Conservation (phyloP, 2,113 vertebrate species). For the Psammodynastes pulverulentus region DNA sequence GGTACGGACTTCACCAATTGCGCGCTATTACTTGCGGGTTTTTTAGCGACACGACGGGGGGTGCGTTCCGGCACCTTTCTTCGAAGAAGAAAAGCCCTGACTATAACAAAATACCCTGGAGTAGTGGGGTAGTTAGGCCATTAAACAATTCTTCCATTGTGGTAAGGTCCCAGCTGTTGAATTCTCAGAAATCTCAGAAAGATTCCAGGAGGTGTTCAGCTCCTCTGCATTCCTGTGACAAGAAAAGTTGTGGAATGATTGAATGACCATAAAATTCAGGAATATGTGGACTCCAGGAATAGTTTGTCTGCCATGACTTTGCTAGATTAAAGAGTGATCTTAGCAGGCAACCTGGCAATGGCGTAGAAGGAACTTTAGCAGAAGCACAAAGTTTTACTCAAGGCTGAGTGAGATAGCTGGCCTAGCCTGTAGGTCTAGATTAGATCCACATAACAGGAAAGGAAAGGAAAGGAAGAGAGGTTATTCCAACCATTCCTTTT, state of each 20-base stretch:
- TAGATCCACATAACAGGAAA: not conserved
- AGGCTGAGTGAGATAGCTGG: not conserved
- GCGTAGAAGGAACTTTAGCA: not conserved
- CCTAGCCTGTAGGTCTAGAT: not conserved
- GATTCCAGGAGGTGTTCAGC: not conserved
- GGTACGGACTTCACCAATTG: too few species aligned
- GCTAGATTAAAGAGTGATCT: not conserved
- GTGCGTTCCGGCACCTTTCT: too few species aligned
- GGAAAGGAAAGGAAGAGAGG: not conserved
- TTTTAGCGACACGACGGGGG: too few species aligned
- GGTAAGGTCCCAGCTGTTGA: not conserved
- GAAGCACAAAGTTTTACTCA: not conserved
- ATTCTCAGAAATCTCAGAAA: not conserved
- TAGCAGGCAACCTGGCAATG: not conserved
- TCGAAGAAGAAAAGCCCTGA: too few species aligned
- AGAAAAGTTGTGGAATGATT: not conserved
- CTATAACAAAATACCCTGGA: not conserved
- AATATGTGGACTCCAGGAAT: not conserved
- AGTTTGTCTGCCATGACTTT: not conserved
- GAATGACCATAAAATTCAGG: not conserved
- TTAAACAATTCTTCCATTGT: not conserved
- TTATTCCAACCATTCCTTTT: not conserved
- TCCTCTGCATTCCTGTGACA: not conserved
- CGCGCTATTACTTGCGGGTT: too few species aligned
- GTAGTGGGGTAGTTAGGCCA: not conserved